These are phyloP conservation scores for Syrista parreyssii DNA, from an alignment of 2,888 invertebrate genomes.

Conservation along the genomic window DNA sequence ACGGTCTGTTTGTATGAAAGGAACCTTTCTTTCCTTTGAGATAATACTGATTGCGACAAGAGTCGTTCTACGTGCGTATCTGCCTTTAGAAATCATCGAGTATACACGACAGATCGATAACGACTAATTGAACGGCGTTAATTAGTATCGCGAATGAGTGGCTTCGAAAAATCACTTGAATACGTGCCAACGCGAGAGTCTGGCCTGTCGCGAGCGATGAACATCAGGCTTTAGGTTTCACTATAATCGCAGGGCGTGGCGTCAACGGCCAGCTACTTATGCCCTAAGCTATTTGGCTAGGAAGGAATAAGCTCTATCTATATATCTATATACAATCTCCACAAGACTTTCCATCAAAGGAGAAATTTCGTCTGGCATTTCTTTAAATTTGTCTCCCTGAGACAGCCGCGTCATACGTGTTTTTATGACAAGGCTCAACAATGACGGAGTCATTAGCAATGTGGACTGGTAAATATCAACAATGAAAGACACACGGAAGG, in stretches of 20 bases:
- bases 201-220: neutral
- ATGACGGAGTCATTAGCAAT: neutral
- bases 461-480: neutral
- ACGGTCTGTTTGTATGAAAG: neutral
- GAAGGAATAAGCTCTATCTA: neutral
- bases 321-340: too few relatives aligned
- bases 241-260: conserved; percentile 6
- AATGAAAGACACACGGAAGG: neutral
- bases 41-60: neutral
- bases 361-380: neutral
- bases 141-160: neutral
- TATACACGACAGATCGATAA: neutral
- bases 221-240: neutral
- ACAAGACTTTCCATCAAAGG: neutral
- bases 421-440: neutral
- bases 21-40: neutral
- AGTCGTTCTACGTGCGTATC: neutral
- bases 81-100: neutral
- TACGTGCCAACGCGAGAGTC: neutral
- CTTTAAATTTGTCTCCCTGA: neutral
- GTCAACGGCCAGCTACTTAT: neutral
- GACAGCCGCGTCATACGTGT: neutral
- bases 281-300: neutral
- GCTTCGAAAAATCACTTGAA: neutral
- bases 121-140: neutral